phyloP scores from a whole-genome alignment of 1,140 invertebrate species.

The Macrobrachium rosenbergii region DNA sequence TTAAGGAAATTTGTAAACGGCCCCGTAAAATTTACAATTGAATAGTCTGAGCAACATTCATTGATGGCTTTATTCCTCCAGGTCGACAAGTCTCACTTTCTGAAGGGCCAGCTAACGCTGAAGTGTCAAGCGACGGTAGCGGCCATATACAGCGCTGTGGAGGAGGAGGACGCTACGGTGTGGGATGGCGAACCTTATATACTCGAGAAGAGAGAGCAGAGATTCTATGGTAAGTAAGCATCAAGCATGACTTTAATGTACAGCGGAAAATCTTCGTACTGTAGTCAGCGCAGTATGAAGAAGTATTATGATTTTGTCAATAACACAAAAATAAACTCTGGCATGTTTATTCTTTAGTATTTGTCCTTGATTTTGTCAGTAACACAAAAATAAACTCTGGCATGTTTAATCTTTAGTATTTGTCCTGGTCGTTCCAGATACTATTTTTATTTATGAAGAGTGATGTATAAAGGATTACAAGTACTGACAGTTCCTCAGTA shows the following conservation, averaged over 20 bases:
- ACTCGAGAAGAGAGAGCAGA: constrained; percentile 39
- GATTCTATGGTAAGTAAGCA: constrained; percentile 33
- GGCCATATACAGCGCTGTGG: constrained; percentile 31
- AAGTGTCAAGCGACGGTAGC: constrained; percentile 47
- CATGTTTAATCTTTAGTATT: no score
- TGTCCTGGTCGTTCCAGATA: no score
- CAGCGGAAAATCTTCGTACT: neutral
- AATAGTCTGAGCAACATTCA: neutral
- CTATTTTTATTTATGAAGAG: no score
- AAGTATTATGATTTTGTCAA: no score
- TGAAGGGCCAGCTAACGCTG: constrained; percentile 43
- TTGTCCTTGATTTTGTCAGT: no score
- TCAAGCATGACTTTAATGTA: neutral
- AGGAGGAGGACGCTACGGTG: constrained; percentile 39
- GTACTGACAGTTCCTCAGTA: no score
- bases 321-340: no score
- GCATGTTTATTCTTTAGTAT: no score
- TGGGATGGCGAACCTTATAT: constrained; percentile 34
- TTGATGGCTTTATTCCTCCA: neutral
- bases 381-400: no score
- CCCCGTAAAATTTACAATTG: neutral
- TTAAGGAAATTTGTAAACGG: no score
- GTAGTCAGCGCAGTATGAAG: no score
- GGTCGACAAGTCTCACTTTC: constrained; percentile 44
- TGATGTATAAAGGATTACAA: no score